Conservation (phyloP, 2,888 invertebrate species). For the Lissocephala sabroskyi region DNA sequence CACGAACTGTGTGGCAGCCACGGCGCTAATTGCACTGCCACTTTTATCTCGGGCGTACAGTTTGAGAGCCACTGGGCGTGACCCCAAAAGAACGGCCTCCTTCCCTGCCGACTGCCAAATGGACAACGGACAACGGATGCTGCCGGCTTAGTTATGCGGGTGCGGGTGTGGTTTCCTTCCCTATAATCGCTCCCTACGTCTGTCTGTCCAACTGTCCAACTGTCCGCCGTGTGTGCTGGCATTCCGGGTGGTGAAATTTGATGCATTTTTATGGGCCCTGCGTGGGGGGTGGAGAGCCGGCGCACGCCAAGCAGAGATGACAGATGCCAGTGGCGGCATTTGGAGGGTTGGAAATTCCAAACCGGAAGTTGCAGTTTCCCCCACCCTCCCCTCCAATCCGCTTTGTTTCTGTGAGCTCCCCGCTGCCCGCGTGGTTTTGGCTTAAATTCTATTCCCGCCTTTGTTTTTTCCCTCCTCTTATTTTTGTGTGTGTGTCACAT, state of each 20-base stretch:
- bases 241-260: slow-evolving; percentile 8
- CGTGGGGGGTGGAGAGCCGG: slow-evolving; percentile 7
- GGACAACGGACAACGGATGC: slow-evolving; percentile 1
- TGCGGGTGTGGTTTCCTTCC: neutral
- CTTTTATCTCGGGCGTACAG: slow-evolving; percentile 1
- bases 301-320: no score
- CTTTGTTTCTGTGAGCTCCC: neutral
- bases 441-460: neutral
- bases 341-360: no score
- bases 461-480: neutral
- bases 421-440: slow-evolving; percentile 6
- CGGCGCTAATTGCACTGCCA: slow-evolving; percentile 31
- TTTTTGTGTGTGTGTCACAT: no score
- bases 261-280: neutral
- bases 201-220: neutral
- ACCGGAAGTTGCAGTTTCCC: no score
- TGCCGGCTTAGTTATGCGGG: no score
- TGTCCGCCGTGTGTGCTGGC: no score
- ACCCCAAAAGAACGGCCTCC: neutral
- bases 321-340: no score
- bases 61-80: slow-evolving; percentile 4
- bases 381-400: no score
- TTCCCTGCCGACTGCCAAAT: neutral
- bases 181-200: slow-evolving; percentile 12
- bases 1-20: slow-evolving; percentile 17